A percentile compares a stretch with the other conserved stretches of the same genome.
phyloP scores from a whole-genome alignment of 1,140 invertebrate genomes.

The Antheraea mylitta region DNA sequence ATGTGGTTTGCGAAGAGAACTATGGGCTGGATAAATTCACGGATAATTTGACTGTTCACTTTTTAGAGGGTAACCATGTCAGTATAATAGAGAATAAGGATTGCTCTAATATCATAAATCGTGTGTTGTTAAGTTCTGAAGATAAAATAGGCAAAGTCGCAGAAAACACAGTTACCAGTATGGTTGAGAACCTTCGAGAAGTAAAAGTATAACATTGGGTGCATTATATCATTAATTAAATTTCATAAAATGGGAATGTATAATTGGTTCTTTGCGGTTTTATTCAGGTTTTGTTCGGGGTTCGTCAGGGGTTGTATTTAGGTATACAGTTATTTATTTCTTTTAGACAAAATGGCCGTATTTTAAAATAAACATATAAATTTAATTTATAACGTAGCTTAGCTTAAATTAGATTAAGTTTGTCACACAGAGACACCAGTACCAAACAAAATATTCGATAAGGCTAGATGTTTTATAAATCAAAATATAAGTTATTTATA shows the following conservation, averaged over 20 bases:
- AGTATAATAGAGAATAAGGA: conserved; percentile 84
- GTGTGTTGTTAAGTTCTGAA: conserved; percentile 39
- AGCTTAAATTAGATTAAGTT: conserved; percentile 25
- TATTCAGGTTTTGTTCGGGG: background rate
- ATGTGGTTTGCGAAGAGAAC: conserved; percentile 79
- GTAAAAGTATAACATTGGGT: conserved; percentile 33
- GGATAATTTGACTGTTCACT: conserved; percentile 75
- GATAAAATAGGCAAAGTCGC: conserved; percentile 30
- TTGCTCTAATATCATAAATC: conserved; percentile 82
- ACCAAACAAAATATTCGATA: conserved; percentile 64
- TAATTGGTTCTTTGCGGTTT: background rate
- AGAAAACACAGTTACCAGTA: conserved; percentile 50
- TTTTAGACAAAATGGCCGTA: conserved; percentile 30
- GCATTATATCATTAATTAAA: background rate
- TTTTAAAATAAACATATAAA: conserved; percentile 23
- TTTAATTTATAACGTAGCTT: conserved; percentile 18
- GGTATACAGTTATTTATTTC: conserved; percentile 12
- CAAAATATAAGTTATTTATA: background rate
- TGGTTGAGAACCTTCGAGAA: conserved; percentile 54
- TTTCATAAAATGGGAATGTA: background rate
- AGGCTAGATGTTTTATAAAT: background rate
- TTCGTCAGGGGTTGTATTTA: conserved; percentile 1
- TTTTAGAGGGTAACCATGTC: conserved; percentile 85
- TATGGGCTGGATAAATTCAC: conserved; percentile 82
- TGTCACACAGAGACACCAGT: conserved; percentile 49